phyloP scores from a whole-genome alignment of 2,888 invertebrate species.

The Clepsis dumicolana region DNA sequence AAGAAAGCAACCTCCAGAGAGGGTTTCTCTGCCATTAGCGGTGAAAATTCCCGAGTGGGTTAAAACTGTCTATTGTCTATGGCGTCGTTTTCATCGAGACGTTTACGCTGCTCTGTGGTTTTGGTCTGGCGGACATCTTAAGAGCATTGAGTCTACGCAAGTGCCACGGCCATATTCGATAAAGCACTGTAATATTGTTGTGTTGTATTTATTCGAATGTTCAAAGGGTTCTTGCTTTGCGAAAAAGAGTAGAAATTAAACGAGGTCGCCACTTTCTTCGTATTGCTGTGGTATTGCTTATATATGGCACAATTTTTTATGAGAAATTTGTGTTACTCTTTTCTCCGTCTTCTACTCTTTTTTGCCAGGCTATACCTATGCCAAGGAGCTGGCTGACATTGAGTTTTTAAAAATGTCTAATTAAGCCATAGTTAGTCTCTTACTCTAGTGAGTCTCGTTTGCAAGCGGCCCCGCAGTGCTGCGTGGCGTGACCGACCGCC shows the following conservation, averaged over 20 bases:
- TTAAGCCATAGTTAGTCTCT: background rate
- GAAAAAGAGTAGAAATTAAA: too few relatives aligned
- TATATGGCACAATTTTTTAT: too few relatives aligned
- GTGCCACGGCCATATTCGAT: too few relatives aligned
- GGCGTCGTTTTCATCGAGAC: slow-evolving; percentile 38
- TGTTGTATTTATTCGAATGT: too few relatives aligned
- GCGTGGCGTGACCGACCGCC: slow-evolving; percentile 27
- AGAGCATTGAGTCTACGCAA: background rate
- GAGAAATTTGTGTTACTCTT: too few relatives aligned
- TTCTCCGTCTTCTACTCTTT: too few relatives aligned
- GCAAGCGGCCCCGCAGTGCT: background rate
- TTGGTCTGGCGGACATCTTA: slow-evolving; percentile 29
- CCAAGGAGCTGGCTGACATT: too few relatives aligned
- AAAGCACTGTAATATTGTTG: too few relatives aligned
- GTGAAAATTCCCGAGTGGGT: slow-evolving; percentile 38
- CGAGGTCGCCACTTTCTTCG: too few relatives aligned
- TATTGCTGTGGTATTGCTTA: too few relatives aligned
- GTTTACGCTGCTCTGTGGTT: slow-evolving; percentile 35
- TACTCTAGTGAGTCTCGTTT: background rate
- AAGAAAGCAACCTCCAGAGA: slow-evolving; percentile 33
- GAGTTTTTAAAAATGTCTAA: background rate
- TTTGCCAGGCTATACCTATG: too few relatives aligned
- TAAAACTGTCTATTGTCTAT: slow-evolving; percentile 30
- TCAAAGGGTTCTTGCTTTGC: too few relatives aligned
- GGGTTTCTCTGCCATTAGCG: slow-evolving; percentile 35